Percentiles rank a stretch among this genome's conserved stretches.
Conservation (phyloP, 92 coral and sea anemone species). For the Porites evermanni region DNA sequence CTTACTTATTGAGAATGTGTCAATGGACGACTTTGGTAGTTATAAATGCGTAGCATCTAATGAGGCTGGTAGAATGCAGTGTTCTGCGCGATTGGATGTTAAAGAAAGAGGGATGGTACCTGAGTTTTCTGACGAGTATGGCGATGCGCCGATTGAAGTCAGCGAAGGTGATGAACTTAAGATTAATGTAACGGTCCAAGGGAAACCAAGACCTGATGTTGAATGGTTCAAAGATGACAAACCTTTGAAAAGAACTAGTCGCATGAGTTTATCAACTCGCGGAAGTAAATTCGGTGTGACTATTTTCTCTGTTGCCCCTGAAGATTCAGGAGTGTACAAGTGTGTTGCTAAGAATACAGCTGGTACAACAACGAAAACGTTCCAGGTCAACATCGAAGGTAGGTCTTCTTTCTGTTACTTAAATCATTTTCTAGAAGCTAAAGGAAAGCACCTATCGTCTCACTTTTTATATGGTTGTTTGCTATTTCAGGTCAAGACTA, state of each 20-base stretch:
- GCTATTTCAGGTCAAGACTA: too few relatives aligned
- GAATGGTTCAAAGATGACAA: slow-evolving; percentile 96
- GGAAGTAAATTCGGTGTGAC: slow-evolving; percentile 76
- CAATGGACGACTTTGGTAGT: slow-evolving; percentile 76
- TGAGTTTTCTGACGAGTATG: slow-evolving; percentile 73
- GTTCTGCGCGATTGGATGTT: slow-evolving; percentile 85
- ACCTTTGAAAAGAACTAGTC: slow-evolving; percentile 76
- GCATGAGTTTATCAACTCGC: slow-evolving; percentile 70
- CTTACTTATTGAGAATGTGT: slow-evolving; percentile 63
- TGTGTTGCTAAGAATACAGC: slow-evolving; percentile 92
- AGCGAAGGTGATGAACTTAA: slow-evolving; percentile 89
- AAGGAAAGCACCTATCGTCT: too few relatives aligned
- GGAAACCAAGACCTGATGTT: slow-evolving; percentile 88
- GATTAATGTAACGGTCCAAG: slow-evolving; percentile 75
- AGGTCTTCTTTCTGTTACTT: slow-evolving; percentile 12
- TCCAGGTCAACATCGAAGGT: slow-evolving; percentile 90
- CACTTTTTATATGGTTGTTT: too few relatives aligned
- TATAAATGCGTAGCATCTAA: slow-evolving; percentile 89
- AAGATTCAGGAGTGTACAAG: slow-evolving; percentile 92
- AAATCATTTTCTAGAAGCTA: too few relatives aligned
- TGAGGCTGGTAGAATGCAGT: slow-evolving; percentile 84
- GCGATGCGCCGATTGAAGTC: slow-evolving; percentile 73
- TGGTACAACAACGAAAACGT: slow-evolving; percentile 79
- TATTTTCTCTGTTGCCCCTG: slow-evolving; percentile 66
- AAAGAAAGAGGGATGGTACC: slow-evolving; percentile 83